Evolutionary conservation across 2,888 invertebrate species (phyloP).

Genomic region (Epsilonema sp.): DNA sequence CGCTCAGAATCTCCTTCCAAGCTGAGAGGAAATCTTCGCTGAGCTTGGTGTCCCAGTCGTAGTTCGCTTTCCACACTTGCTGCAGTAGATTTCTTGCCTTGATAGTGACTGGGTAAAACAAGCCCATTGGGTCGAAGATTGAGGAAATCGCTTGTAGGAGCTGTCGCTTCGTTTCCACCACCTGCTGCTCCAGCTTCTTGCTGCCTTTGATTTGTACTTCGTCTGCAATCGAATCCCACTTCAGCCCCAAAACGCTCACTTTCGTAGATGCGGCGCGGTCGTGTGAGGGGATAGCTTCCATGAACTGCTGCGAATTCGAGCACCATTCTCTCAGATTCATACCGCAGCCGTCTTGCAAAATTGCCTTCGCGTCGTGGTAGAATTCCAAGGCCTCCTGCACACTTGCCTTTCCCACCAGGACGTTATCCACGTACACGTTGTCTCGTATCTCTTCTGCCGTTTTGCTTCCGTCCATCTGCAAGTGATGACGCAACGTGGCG

Average conservation of each 20-base stretch:
- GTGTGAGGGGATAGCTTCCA: not conserved
- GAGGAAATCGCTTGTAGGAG: not conserved
- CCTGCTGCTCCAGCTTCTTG: not conserved
- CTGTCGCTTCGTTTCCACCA: not conserved
- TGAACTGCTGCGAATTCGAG: not conserved
- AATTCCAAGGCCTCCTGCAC: not conserved
- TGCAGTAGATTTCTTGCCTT: not conserved
- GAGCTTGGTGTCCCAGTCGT: not conserved
- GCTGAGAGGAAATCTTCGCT: too few relatives aligned
- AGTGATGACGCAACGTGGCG: constrained; percentile 4
- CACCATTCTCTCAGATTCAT: not conserved
- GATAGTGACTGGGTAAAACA: not conserved
- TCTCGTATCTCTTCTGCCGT: constrained; percentile 3
- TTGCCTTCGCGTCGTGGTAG: not conserved
- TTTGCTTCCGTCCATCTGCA: not conserved
- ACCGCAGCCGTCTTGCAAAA: not conserved
- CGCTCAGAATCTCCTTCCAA: too few relatives aligned
- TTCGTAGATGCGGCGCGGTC: not conserved
- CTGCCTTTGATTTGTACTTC: not conserved
- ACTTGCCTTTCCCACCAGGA: not conserved
- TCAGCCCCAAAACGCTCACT: not conserved
- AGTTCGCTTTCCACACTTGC: not conserved
- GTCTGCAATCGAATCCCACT: not conserved
- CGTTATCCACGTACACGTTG: constrained; percentile 11
- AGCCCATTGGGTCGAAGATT: not conserved